These are phyloP conservation scores for Gila orcuttii DNA, from an alignment of 2,113 vertebrate species.

Conservation along the genomic window DNA sequence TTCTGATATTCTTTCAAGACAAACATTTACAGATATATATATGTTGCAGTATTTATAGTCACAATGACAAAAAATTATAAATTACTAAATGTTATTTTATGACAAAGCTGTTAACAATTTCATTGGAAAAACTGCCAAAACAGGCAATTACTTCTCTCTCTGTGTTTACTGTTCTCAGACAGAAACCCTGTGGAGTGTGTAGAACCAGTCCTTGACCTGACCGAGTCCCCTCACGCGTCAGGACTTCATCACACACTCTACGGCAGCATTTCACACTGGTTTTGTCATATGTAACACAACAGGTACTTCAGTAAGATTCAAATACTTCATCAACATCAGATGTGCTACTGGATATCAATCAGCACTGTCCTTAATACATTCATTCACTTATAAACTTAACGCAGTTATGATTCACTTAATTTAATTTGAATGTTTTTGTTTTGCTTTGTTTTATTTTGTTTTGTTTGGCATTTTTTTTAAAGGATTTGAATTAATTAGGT, in stretches of 20 bases:
- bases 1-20: slow-evolving; percentile 4
- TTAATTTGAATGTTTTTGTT: background rate
- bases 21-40: background rate
- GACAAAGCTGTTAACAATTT: slow-evolving; percentile 21
- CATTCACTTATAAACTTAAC: background rate
- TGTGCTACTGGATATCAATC: background rate
- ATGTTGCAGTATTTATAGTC: slow-evolving; percentile 27
- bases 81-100: slow-evolving; percentile 14
- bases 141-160: background rate
- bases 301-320: background rate
- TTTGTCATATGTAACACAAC: background rate
- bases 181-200: slow-evolving; percentile 29
- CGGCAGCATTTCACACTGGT: background rate
- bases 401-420: background rate
- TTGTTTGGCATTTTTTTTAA: background rate
- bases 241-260: slow-evolving; percentile 25
- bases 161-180: background rate
- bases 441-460: background rate
- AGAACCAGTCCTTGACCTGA: slow-evolving; percentile 46
- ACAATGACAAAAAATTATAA: background rate
- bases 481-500: background rate
- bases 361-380: background rate
- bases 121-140: background rate
- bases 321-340: background rate
- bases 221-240: background rate